Conservation (phyloP, 2,888 invertebrate species). For the Sericinus montela region DNA sequence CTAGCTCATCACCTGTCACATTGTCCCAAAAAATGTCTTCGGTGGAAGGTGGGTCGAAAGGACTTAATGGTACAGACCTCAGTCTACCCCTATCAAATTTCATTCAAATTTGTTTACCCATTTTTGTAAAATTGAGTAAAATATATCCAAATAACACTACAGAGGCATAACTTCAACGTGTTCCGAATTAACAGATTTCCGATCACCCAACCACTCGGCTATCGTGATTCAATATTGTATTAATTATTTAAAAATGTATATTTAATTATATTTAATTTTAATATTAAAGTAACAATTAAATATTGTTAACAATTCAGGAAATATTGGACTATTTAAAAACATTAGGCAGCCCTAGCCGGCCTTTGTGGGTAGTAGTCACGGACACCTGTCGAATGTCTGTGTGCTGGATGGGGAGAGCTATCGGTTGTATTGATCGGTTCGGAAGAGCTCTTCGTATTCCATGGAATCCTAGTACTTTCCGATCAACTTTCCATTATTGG, state of each 20-base stretch:
- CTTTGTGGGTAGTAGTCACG: slow-evolving; percentile 35
- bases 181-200: too few species aligned
- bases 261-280: background rate
- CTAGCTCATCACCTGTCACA: too few species aligned
- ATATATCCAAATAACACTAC: too few species aligned
- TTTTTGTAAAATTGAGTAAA: too few species aligned
- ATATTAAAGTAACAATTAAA: background rate
- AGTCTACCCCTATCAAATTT: too few species aligned
- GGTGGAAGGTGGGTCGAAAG: too few species aligned
- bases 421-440: slow-evolving; percentile 68
- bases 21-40: too few species aligned
- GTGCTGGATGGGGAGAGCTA: slow-evolving; percentile 41
- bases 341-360: slow-evolving; percentile 21
- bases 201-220: too few species aligned
- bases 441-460: slow-evolving; percentile 45
- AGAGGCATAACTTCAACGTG: too few species aligned
- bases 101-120: too few species aligned
- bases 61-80: too few species aligned
- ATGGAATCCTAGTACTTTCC: slow-evolving; percentile 64
- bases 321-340: background rate
- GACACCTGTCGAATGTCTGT: slow-evolving; percentile 35
- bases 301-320: background rate
- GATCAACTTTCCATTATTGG: slow-evolving; percentile 71
- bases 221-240: too few species aligned
- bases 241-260: background rate